Evolutionary conservation across 2,113 vertebrate species (phyloP).

Genomic region (Oncorhynchus keta): DNA sequence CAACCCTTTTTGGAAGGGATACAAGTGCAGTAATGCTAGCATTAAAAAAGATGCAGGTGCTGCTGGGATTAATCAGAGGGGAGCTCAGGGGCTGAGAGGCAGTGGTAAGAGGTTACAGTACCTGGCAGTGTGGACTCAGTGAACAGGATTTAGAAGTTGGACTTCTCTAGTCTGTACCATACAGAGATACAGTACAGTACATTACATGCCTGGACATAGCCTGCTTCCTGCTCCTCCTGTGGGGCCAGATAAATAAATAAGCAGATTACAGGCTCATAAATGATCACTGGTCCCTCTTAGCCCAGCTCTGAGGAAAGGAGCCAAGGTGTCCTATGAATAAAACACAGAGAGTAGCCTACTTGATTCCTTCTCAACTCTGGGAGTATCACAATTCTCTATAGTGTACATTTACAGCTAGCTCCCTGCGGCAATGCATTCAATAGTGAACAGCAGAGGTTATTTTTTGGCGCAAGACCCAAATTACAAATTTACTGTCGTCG

Average conservation of each 20-base stretch:
- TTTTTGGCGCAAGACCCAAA: too few species aligned
- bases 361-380: slow-evolving; percentile 10
- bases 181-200: slow-evolving; percentile 16
- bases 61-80: slow-evolving; percentile 30
- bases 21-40: slow-evolving; percentile 8
- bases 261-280: slow-evolving; percentile 51
- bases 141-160: slow-evolving; percentile 11
- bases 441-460: background rate
- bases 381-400: slow-evolving; percentile 32
- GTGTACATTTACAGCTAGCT: slow-evolving; percentile 32
- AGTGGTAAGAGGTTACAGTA: slow-evolving; percentile 13
- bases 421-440: slow-evolving; percentile 5
- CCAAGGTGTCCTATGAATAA: slow-evolving; percentile 46
- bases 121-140: slow-evolving; percentile 12
- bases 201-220: slow-evolving; percentile 4
- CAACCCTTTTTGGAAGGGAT: background rate
- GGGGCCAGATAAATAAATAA: slow-evolving; percentile 48
- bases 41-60: slow-evolving; percentile 42
- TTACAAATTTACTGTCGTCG: too few species aligned
- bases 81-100: slow-evolving; percentile 14
- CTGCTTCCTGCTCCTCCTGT: background rate
- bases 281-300: slow-evolving; percentile 35
- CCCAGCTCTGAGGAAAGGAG: slow-evolving; percentile 24
- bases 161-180: slow-evolving; percentile 4
- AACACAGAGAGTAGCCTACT: slow-evolving; percentile 39